phyloP scores from a whole-genome alignment of 2,797 vertebrate species.

The Myotis myotis region DNA sequence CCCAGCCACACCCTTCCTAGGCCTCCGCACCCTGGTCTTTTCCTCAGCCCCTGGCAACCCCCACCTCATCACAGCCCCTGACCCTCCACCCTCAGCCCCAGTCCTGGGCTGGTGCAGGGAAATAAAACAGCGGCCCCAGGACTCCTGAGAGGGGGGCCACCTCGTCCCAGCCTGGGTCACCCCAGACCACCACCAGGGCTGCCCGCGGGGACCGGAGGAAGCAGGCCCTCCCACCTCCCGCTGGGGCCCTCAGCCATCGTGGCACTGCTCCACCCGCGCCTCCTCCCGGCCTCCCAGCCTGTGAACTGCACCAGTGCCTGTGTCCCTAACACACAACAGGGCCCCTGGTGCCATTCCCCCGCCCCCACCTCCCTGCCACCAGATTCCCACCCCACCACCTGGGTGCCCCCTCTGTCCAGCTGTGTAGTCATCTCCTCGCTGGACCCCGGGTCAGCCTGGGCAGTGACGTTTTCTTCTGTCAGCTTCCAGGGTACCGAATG shows the following conservation, averaged over 20 bases:
- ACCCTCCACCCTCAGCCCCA: neutral
- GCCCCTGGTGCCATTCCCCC: fast-evolving
- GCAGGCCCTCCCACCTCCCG: neutral
- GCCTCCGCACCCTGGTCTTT: neutral
- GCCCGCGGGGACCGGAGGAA: neutral
- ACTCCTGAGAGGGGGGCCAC: too few species aligned
- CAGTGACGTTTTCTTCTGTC: neutral
- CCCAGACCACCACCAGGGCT: neutral
- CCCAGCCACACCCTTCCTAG: neutral
- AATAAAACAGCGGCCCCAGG: neutral
- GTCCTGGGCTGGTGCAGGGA: neutral
- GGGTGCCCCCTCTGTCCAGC: neutral
- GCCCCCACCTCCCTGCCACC: neutral
- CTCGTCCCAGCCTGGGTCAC: neutral
- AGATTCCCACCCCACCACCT: neutral
- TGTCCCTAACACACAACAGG: neutral
- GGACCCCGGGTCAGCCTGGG: neutral
- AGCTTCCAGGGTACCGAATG: neutral
- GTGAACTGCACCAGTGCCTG: fast-evolving
- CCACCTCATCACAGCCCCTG: neutral
- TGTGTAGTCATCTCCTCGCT: too few species aligned
- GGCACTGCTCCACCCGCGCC: neutral
- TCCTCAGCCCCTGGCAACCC: neutral
- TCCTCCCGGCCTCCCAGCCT: too few species aligned
- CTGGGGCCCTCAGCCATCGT: neutral